Base-by-base conservation (phyloP, 2,113 vertebrate species). In the Phalacrocorax brasilianus region DNA sequence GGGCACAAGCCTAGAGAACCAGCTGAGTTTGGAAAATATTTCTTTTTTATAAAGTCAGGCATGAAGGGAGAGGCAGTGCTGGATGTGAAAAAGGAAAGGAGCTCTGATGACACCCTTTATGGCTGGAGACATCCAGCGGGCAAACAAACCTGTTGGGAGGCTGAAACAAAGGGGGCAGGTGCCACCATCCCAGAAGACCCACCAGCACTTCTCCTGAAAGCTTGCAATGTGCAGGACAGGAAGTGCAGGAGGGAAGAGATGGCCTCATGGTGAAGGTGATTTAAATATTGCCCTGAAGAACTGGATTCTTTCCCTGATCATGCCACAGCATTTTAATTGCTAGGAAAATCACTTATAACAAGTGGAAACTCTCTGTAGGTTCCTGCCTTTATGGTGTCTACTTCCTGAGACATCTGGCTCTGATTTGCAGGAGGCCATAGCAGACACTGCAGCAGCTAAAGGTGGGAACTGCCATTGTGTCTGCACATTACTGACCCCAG, bases 361-460 rank as follows among this genome's bases (percentile, higher is more conserved):
- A 5, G 26, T 45, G 26, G 17, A 83, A 79, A 32, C 9, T 44
- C 26, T n/a, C 32, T 61, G 28, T 45, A 49, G 13, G 11, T 71
- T 90, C 56, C 7, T 82, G 14, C 66, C 74, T 53, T 47, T 55
- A 53, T 47, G 30, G 3, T 24, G 8, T 52, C 18, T 73, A 4
- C 72, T 80, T 89, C 35, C 33, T 58, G 40, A 52, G 40, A 44
- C 15, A 40, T 52, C 21, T 76, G 19, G 5, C 19, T 50, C n/a
- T 83, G 49, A 66, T 70, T 74, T 91, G 33, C 23, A n/a, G 40
- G 27, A 86, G 12, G 22, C 58, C 9, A 3, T 8, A 53, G n/a
- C 13, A 59, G 21, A 19, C 0, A 0, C 11, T n/a, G 13, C 3
- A 2, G 61, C 42, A 49, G 3, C 16, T 82, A 20, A 90, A 53